Conservation (phyloP, 2,113 vertebrate species). For the Oreochromis tanganicae region DNA sequence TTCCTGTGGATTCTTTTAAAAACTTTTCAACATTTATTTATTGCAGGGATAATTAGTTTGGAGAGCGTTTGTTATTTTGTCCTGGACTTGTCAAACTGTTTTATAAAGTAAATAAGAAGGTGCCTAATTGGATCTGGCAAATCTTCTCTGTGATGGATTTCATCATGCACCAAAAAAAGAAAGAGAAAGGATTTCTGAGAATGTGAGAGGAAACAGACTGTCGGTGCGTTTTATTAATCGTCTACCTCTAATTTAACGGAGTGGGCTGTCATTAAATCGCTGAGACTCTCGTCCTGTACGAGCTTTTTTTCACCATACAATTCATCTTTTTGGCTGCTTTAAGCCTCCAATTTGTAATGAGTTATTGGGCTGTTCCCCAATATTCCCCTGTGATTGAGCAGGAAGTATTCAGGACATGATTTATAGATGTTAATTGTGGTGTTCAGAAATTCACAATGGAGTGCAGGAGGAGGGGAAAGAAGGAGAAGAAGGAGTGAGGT, state of each 20-base stretch:
- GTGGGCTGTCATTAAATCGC: conserved; percentile 43
- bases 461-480: conserved; percentile 35
- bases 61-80: background rate
- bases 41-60: background rate
- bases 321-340: conserved; percentile 64
- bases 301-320: conserved; percentile 41
- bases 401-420: conserved; percentile 76
- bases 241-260: conserved; percentile 40
- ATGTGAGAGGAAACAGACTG: conserved; percentile 26
- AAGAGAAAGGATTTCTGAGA: background rate
- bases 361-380: conserved; percentile 68
- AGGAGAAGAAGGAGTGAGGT: conserved; percentile 44
- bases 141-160: conserved; percentile 34
- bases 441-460: conserved; percentile 70
- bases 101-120: conserved; percentile 30
- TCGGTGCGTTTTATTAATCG: conserved; percentile 45
- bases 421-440: conserved; percentile 76
- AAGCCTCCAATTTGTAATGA: conserved; percentile 69
- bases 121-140: conserved; percentile 29
- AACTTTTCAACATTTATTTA: background rate
- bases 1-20: background rate
- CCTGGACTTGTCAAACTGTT: background rate
- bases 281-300: conserved; percentile 38
- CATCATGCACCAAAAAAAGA: background rate
- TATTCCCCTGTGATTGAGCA: conserved; percentile 70